Percentiles rank a stretch among this genome's conserved stretches.
Evolutionary conservation across 2,113 vertebrate species (phyloP).

Genomic region (Pithys albifrons): DNA sequence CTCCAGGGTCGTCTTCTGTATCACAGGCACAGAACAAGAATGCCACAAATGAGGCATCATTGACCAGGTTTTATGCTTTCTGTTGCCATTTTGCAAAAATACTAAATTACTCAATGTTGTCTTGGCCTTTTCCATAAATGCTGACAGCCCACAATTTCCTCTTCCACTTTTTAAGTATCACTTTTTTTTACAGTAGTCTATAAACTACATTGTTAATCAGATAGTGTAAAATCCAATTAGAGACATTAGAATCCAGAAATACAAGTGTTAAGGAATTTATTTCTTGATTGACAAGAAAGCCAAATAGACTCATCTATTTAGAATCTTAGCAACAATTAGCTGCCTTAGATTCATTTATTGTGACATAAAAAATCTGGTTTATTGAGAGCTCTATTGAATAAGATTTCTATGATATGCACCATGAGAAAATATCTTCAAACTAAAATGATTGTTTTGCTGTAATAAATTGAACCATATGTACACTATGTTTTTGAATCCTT

Average conservation of each 20-base stretch:
- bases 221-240: conserved; percentile 86
- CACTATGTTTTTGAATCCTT: conserved; percentile 86
- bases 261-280: conserved; percentile 85
- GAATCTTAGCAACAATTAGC: conserved; percentile 86
- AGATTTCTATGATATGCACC: conserved; percentile 85
- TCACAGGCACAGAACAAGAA: neutral
- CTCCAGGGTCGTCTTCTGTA: conserved; percentile 5
- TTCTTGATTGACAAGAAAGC: conserved; percentile 86
- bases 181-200: conserved; percentile 74
- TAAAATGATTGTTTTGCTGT: conserved; percentile 87
- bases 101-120: conserved; percentile 55
- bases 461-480: conserved; percentile 90
- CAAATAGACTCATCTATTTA: conserved; percentile 85
- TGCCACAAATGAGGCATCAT: conserved; percentile 15
- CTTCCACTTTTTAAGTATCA: conserved; percentile 67
- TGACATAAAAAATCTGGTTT: conserved; percentile 89
- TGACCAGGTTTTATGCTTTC: conserved; percentile 52
- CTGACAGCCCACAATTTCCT: conserved; percentile 74
- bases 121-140: conserved; percentile 67
- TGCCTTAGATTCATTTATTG: conserved; percentile 87
- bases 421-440: conserved; percentile 86
- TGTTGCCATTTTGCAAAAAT: conserved; percentile 8
- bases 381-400: conserved; percentile 84
- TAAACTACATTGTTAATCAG: conserved; percentile 81
- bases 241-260: conserved; percentile 84